Conservation (phyloP, 2,888 invertebrate genomes). For the Schizaphis graminum region DNA sequence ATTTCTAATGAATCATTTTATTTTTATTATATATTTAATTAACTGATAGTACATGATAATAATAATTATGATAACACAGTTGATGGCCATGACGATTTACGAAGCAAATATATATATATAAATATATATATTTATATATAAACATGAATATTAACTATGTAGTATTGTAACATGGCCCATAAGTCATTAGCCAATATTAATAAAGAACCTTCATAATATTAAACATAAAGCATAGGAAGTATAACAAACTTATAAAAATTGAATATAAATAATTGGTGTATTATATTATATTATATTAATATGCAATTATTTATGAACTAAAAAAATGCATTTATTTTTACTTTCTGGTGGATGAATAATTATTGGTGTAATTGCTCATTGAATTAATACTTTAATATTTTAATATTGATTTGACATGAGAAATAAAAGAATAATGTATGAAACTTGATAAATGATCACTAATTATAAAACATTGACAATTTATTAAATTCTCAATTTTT, state of each 20-base stretch:
- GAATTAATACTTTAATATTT: background rate
- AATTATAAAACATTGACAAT: background rate
- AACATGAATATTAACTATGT: background rate
- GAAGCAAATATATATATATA: background rate
- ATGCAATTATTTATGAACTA: background rate
- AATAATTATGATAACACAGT: slow-evolving; percentile 4
- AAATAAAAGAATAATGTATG: background rate
- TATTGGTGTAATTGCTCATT: background rate
- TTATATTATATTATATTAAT: background rate
- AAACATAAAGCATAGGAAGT: background rate
- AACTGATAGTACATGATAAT: slow-evolving; percentile 24
- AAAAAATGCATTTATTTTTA: background rate
- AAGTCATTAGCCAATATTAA: background rate
- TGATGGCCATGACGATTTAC: background rate
- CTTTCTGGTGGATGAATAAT: background rate
- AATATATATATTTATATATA: background rate
- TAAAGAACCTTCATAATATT: background rate
- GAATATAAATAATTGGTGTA: background rate
- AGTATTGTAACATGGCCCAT: background rate
- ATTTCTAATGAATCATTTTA: background rate
- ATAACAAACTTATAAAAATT: background rate
- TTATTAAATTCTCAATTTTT: background rate
- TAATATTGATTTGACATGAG: background rate
- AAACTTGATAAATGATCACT: background rate
- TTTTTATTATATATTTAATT: background rate